These are phyloP conservation scores for Coluber constrictor DNA, from an alignment of 2,797 vertebrate genomes.

Conservation along the genomic window DNA sequence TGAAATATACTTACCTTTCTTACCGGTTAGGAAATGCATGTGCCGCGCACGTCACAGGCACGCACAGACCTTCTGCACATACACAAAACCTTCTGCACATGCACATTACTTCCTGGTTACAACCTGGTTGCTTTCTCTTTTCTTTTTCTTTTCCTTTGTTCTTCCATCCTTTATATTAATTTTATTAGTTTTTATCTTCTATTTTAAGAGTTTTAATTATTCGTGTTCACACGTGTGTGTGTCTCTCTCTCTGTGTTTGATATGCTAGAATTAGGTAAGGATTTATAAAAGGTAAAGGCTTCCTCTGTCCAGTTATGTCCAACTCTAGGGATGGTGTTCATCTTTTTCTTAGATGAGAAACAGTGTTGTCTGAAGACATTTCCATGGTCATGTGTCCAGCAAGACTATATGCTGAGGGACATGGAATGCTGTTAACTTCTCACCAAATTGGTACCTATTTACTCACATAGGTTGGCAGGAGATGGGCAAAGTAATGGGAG, in stretches of 20 bases:
- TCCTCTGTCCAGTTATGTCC: neutral
- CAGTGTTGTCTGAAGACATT: neutral
- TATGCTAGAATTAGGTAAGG: neutral
- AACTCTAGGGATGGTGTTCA: neutral
- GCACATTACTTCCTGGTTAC: too few relatives aligned
- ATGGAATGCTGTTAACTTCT: neutral
- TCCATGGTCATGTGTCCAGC: neutral
- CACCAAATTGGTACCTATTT: neutral
- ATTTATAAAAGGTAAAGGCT: neutral
- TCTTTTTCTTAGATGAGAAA: neutral
- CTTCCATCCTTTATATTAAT: neutral
- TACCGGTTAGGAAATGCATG: too few relatives aligned
- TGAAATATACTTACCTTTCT: too few relatives aligned
- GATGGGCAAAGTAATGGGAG: neutral
- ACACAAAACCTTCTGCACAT: too few relatives aligned
- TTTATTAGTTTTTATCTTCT: neutral
- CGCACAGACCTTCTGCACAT: too few relatives aligned
- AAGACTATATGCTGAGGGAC: neutral
- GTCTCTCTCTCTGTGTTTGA: neutral
- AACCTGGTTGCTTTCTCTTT: neutral
- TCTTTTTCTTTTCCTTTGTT: neutral
- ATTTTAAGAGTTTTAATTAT: neutral
- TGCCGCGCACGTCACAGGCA: too few relatives aligned
- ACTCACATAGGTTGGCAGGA: neutral
- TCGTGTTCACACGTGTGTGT: neutral